Base-by-base conservation (phyloP, 2,888 invertebrate genomes). In the Stenolophus ochropezus region DNA sequence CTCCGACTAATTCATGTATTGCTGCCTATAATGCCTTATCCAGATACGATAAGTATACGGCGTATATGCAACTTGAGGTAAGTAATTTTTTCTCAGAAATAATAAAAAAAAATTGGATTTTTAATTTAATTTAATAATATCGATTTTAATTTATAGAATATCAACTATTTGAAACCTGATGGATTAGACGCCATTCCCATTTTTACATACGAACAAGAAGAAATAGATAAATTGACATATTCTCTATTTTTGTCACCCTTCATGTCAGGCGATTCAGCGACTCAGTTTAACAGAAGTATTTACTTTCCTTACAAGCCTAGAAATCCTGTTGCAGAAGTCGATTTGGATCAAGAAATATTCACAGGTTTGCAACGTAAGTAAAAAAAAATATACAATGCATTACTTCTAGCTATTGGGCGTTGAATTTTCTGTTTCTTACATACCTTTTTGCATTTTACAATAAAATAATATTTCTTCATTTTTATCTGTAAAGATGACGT, bases 1-100 rank as follows among this genome's bases (percentile, higher is more conserved):
- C 79, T 25, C 79, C 79, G 11, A 79, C 79, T 14, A 27, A 53
- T 14, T 11, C 69, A 3, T 79, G 79, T 49, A 8, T 25, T 2
- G 20, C n/a, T 20, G 49, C 65, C 2, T 53, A 18, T 23, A 6
- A 23, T 4, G n/a, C 8, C 5, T n/a, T 20, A 4, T 51, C 65
- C 8, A 27, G 20, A 65, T 77, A 61, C 61, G 20, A 23, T 25
- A 27, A 77, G 1, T 20, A 20, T 77, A 42, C 18, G 42, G 14
- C n/a, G 2, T 2, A 77, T 25, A 33, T 23, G n/a, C 21, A 21
- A 18, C 1, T 42, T 14, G 42, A 42, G n/a, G 58, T 61, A 23
- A 61, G 47, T 61, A 69, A 33, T 14, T 16, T 33, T 16, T 8
- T 56, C 20, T 56, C 33, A 42, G 1, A 33, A 11, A 42, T 42